These are phyloP conservation scores for Autographa pulchrina DNA, from an alignment of 2,888 invertebrate species.

Conservation along the genomic window DNA sequence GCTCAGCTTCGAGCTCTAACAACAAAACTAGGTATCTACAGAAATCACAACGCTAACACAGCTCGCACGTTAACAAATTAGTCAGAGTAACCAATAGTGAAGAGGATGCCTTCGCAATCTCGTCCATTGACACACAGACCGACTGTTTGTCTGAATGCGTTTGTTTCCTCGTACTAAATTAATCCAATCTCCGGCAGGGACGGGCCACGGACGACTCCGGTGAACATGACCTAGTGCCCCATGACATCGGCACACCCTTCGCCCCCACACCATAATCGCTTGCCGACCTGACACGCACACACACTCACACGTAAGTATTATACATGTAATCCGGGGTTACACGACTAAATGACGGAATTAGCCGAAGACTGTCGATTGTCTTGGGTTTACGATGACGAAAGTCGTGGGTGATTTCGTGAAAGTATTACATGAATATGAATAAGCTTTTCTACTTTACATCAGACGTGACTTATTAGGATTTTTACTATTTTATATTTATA, in stretches of 20 bases:
- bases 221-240: slow-evolving; percentile 87
- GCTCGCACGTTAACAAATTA: slow-evolving; percentile 40
- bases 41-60: slow-evolving; percentile 15
- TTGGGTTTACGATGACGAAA: slow-evolving; percentile 25
- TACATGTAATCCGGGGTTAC: slow-evolving; percentile 29
- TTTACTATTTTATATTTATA: too few relatives aligned
- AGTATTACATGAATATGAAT: background rate
- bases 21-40: slow-evolving; percentile 2
- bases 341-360: slow-evolving; percentile 19
- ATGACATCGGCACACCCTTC: slow-evolving; percentile 82
- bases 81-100: slow-evolving; percentile 27
- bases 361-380: slow-evolving; percentile 12
- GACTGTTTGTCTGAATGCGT: slow-evolving; percentile 28
- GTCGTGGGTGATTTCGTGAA: slow-evolving; percentile 17
- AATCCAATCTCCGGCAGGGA: slow-evolving; percentile 70
- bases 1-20: slow-evolving; percentile 6
- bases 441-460: background rate
- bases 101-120: slow-evolving; percentile 3
- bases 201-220: slow-evolving; percentile 70
- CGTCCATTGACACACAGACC: slow-evolving; percentile 13
- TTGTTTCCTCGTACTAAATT: slow-evolving; percentile 44
- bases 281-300: slow-evolving; percentile 81
- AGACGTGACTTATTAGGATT: too few relatives aligned
- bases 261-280: slow-evolving; percentile 71
- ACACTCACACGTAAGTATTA: slow-evolving; percentile 73